Percentiles rank a stretch among this genome's conserved stretches.
phyloP scores from a whole-genome alignment of 2,888 invertebrate species.

The Venusia cambrica region DNA sequence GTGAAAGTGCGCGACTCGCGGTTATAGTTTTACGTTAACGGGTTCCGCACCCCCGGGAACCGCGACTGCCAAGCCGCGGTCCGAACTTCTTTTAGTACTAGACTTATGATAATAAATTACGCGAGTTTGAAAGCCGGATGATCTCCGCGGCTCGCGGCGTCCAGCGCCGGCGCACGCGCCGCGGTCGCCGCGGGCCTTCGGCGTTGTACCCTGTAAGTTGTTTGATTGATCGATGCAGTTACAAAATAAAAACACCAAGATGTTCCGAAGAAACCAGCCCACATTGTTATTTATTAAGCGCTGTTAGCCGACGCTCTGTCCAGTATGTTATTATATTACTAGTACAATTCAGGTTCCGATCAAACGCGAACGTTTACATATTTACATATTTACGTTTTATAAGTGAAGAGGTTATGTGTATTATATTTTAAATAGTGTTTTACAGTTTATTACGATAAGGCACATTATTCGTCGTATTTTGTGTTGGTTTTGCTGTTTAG shows the following conservation, averaged over 20 bases:
- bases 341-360: slow-evolving; percentile 25
- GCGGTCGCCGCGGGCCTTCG: slow-evolving; percentile 40
- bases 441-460: slow-evolving; percentile 56
- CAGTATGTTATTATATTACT: slow-evolving; percentile 53
- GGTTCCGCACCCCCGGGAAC: slow-evolving; percentile 68
- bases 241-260: slow-evolving; percentile 72
- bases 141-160: slow-evolving; percentile 55
- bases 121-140: slow-evolving; percentile 64
- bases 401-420: slow-evolving; percentile 48
- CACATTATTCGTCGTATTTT: slow-evolving; percentile 55
- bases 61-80: slow-evolving; percentile 64
- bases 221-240: slow-evolving; percentile 66
- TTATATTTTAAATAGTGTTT: slow-evolving; percentile 64
- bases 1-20: slow-evolving; percentile 77
- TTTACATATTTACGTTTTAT: slow-evolving; percentile 45
- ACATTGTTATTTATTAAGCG: slow-evolving; percentile 52
- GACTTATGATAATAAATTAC: slow-evolving; percentile 77
- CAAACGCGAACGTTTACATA: slow-evolving; percentile 17
- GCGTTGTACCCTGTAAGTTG: slow-evolving; percentile 65
- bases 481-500: slow-evolving; percentile 58
- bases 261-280: slow-evolving; percentile 48
- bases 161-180: slow-evolving; percentile 35
- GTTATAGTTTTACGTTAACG: slow-evolving; percentile 80
- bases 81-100: slow-evolving; percentile 76
- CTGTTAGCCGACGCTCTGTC: slow-evolving; percentile 70